A percentile compares a stretch with the other conserved stretches of the same genome.
Evolutionary conservation across 2,797 vertebrate species (phyloP).

Genomic region (Mallotus villosus): DNA sequence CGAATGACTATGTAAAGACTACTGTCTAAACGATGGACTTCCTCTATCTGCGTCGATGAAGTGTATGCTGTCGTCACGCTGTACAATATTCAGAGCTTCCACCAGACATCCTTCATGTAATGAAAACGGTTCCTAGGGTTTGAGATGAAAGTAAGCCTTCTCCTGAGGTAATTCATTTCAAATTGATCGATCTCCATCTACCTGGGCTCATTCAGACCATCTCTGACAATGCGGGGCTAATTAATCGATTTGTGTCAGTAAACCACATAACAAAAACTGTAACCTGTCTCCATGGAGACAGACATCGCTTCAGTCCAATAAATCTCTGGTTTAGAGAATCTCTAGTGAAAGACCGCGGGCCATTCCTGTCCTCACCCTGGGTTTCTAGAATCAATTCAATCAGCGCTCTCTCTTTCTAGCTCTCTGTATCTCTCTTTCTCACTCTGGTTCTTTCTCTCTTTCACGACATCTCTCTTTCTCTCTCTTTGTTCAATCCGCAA

Average conservation of each 20-base stretch:
- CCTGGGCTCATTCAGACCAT: background rate
- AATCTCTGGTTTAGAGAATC: background rate
- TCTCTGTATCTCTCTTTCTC: no score
- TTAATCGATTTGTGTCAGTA: background rate
- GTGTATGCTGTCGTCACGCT: no score
- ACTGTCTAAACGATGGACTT: no score
- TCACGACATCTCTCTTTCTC: no score
- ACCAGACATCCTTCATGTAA: no score
- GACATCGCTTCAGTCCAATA: background rate
- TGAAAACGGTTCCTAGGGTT: no score
- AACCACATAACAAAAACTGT: background rate
- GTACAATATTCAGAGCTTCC: no score
- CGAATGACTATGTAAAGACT: no score
- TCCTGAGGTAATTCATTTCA: background rate
- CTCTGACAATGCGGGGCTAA: background rate
- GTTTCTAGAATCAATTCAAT: background rate
- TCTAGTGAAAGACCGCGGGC: background rate
- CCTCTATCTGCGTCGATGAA: no score
- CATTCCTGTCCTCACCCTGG: background rate
- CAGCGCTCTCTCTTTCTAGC: background rate
- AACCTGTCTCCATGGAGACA: constrained; percentile 33
- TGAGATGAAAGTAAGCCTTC: background rate
- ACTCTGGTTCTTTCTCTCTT: no score
- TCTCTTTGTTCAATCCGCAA: no score
- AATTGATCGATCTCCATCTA: background rate